A percentile compares a stretch with the other conserved stretches of the same genome.
These are phyloP conservation scores for Anthopleura xanthogrammica DNA, from an alignment of 92 coral and sea anemone genomes.

Conservation along the genomic window DNA sequence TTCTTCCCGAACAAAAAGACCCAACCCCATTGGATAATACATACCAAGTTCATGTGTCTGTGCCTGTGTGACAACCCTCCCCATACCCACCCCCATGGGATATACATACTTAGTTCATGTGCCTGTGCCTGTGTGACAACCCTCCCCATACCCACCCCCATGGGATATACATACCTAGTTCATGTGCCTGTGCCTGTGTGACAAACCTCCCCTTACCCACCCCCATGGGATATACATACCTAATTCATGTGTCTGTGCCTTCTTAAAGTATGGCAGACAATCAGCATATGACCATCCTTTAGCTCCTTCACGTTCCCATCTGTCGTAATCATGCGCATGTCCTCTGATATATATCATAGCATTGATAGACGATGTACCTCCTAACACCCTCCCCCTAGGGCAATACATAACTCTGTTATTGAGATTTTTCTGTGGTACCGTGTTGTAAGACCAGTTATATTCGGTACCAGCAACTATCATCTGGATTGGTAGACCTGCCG, in stretches of 20 bases:
- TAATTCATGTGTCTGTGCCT: not conserved
- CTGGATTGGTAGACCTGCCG: slow-evolving; percentile 85
- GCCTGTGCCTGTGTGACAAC: too few species aligned
- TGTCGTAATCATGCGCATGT: slow-evolving; percentile 90
- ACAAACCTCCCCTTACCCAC: too few species aligned
- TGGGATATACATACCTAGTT: too few species aligned
- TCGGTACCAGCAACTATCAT: slow-evolving; percentile 76
- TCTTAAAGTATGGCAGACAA: slow-evolving; percentile 92
- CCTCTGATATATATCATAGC: slow-evolving; percentile 95
- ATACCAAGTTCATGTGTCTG: slow-evolving; percentile 16
- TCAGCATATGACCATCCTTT: slow-evolving; percentile 97
- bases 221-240: too few species aligned
- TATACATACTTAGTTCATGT: too few species aligned
- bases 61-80: slow-evolving; percentile 36
- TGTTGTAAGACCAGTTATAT: slow-evolving; percentile 93
- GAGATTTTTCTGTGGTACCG: slow-evolving; percentile 42
- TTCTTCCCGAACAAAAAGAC: too few species aligned
- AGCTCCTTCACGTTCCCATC: slow-evolving; percentile 88
- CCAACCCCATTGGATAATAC: not conserved
- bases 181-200: not conserved
- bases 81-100: not conserved
- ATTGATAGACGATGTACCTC: slow-evolving; percentile 87
- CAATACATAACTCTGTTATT: too few species aligned
- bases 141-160: too few species aligned
- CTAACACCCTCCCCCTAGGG: slow-evolving; percentile 38